Conservation (phyloP, 2,888 invertebrate species). For the Steinernema carpocapsae region DNA sequence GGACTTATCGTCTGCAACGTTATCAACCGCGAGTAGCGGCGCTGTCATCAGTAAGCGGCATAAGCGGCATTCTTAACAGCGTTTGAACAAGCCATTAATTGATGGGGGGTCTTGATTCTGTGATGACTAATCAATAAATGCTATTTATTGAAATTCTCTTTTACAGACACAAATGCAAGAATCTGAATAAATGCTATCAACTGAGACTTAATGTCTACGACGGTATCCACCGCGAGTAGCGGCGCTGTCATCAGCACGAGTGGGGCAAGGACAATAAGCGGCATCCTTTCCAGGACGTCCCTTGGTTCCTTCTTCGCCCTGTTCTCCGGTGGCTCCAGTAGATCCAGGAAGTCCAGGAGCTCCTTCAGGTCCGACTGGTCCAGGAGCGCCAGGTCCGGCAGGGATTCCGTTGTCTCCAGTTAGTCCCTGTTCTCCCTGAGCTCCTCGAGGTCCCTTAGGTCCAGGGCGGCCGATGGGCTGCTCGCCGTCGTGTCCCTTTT, state of each 20-base stretch:
- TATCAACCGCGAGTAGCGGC: neutral
- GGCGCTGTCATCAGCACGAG: constrained; percentile 40
- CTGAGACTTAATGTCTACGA: constrained; percentile 8
- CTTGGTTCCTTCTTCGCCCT: constrained; percentile 59
- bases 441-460: constrained; percentile 56
- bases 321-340: constrained; percentile 52
- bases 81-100: no score
- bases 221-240: constrained; percentile 9
- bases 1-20: neutral
- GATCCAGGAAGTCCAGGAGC: constrained; percentile 44
- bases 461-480: constrained; percentile 66
- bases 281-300: constrained; percentile 65
- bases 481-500: constrained; percentile 67
- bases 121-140: no score
- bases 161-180: no score
- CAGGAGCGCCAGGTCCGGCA: constrained; percentile 47
- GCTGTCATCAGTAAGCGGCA: constrained; percentile 51
- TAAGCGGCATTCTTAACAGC: constrained; percentile 67
- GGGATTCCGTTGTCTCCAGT: constrained; percentile 47
- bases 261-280: constrained; percentile 62
- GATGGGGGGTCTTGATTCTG: no score
- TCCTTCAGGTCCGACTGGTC: constrained; percentile 51
- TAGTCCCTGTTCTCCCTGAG: constrained; percentile 40
- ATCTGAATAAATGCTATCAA: neutral
- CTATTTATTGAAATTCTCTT: no score